A percentile compares a stretch with the other conserved stretches of the same genome.
These are phyloP conservation scores for Campaea margaritaria DNA, from an alignment of 2,888 invertebrate species.

Conservation along the genomic window DNA sequence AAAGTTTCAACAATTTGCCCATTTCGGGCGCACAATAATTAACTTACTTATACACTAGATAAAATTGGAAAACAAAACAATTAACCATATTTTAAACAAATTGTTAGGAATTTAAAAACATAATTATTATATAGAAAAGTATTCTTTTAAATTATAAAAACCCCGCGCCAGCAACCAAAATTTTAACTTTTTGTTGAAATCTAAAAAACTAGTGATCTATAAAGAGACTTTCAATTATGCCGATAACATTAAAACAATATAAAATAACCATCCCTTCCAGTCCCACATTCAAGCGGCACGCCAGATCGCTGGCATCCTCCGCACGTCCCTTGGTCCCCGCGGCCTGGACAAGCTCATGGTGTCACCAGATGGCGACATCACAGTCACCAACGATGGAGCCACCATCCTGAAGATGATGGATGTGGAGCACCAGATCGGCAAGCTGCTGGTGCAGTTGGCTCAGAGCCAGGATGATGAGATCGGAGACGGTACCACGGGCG, in stretches of 20 bases:
- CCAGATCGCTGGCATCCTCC: constrained; percentile 94
- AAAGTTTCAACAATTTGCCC: no score
- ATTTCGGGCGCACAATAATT: no score
- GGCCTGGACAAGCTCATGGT: constrained; percentile 99
- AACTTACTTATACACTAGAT: no score
- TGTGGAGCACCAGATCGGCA: constrained; percentile 99
- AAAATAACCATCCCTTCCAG: constrained; percentile 80
- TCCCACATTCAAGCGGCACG: constrained; percentile 99
- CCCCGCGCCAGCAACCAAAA: no score
- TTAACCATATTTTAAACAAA: no score
- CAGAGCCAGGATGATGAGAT: constrained; percentile 99
- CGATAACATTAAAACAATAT: neutral
- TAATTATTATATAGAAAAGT: no score
- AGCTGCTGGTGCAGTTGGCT: constrained; percentile 98
- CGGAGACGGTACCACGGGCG: constrained; percentile 99
- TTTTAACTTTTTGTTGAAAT: no score
- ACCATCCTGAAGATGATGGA: constrained; percentile 99
- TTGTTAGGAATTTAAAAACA: no score
- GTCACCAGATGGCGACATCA: constrained; percentile 98
- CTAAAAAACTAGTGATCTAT: no score
- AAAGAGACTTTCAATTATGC: no score
- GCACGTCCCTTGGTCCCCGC: constrained; percentile 98
- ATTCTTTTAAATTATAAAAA: no score
- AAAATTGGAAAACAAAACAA: no score
- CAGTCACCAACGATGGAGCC: constrained; percentile 99